Base-by-base conservation (phyloP, 2,113 vertebrate species). In the Dasyurus viverrinus region DNA sequence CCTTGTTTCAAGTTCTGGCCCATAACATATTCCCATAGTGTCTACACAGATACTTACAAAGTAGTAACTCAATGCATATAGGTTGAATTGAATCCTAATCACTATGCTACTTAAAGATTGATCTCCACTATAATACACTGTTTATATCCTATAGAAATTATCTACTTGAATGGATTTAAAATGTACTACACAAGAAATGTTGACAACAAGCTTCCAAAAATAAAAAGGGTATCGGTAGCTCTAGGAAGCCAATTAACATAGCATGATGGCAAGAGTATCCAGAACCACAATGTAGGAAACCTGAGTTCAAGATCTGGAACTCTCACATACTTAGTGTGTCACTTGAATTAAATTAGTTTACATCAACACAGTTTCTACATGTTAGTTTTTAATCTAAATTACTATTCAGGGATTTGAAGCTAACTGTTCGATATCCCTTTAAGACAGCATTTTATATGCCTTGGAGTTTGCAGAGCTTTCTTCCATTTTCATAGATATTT, bases 401-500 rank as follows among this genome's bases (percentile, higher is more conserved):
- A 90, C 3, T 94, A 76, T 36, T 89, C 92, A 94, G 76, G 36
- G 90, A 90, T 94, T 89, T 95, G 47, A 90, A 93, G 89, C 94
- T 91, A 95, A 90, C 0, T 24, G n/a, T 46, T 76, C 60, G 0
- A 11, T 76, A 90, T 14, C 95, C 92, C 96, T 95, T 93, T 57
- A 93, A 92, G 76, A 55, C 53, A 95, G 60, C 46, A 55, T 91
- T 93, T 84, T 22, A 1, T 95, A 90, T 95, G 8, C 95, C 93
- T 95, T 26, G 54, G 92, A 90, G 90, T 94, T 95, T 89, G 54
- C 92, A 96, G 54, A 93, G 53, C 52, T n/a, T 48, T 48, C 92
- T 92, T 55, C 89, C 92, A 95, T 96, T 97, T 97, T 95, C 93
- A 91, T 94, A 91, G 90, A 92, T 93, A 95, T 96, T 60, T 96